Conservation (phyloP, 2,888 invertebrate genomes). For the Platycheirus rosarum region DNA sequence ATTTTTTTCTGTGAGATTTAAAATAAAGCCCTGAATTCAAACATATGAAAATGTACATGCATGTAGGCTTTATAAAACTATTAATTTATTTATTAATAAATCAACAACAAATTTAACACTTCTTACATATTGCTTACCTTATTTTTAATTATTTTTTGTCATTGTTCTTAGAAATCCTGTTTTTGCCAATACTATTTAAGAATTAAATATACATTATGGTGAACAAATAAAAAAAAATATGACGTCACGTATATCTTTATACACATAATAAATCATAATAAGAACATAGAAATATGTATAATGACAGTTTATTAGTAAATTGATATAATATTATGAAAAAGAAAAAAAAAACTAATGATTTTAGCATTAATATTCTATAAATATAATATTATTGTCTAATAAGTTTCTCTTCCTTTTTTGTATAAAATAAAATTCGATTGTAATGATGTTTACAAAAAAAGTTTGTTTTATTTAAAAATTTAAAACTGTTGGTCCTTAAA, state of each 20-base stretch:
- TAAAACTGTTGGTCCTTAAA: no score
- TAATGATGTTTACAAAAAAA: slow-evolving; percentile 66
- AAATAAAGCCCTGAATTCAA: no score
- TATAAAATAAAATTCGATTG: slow-evolving; percentile 73
- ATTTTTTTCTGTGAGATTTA: no score
- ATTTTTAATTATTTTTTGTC: slow-evolving; percentile 2
- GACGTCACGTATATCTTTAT: slow-evolving; percentile 41
- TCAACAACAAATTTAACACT: no score
- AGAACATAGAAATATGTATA: slow-evolving; percentile 26
- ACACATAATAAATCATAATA: slow-evolving; percentile 22
- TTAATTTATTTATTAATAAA: no score
- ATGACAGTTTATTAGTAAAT: slow-evolving; percentile 50
- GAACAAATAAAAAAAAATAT: slow-evolving; percentile 24
- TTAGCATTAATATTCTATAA: slow-evolving; percentile 69
- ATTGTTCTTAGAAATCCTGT: slow-evolving; percentile 34
- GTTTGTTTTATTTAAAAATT: background rate
- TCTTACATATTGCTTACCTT: slow-evolving; percentile 11
- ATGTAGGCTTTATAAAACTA: no score
- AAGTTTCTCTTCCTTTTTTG: slow-evolving; percentile 72
- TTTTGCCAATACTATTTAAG: slow-evolving; percentile 48
- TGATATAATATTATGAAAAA: slow-evolving; percentile 28
- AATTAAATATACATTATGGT: slow-evolving; percentile 8
- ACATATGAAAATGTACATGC: no score
- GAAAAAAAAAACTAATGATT: slow-evolving; percentile 9
- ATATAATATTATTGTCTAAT: slow-evolving; percentile 62